Conservation (phyloP, 2,113 vertebrate genomes). For the Dicaeum eximium region DNA sequence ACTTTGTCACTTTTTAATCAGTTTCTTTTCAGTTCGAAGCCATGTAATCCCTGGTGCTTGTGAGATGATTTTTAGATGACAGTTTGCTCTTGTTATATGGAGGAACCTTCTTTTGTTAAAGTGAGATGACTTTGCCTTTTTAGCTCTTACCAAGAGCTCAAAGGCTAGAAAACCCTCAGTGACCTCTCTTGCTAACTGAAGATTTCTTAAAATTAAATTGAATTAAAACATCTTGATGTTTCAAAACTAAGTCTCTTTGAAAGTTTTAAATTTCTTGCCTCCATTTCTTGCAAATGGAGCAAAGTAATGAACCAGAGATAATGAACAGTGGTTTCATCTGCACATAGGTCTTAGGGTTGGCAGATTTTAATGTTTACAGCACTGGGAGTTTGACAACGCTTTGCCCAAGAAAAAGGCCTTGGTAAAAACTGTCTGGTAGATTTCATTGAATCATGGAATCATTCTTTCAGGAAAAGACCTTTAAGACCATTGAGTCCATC, state of each 20-base stretch:
- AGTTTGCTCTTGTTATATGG: not conserved
- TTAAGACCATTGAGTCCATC: accelerated
- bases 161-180: not conserved
- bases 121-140: accelerated
- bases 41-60: not conserved
- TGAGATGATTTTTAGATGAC: not conserved
- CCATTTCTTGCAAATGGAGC: not conserved
- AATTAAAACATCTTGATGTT: not conserved
- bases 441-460: not conserved
- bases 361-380: not conserved
- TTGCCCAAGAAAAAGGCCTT: not conserved
- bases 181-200: not conserved
- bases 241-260: not conserved
- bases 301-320: not conserved
- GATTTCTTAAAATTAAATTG: not conserved
- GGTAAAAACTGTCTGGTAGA: not conserved
- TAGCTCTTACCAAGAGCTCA: not conserved
- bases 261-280: not conserved
- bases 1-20: not conserved
- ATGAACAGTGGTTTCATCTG: not conserved
- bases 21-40: not conserved
- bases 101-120: not conserved
- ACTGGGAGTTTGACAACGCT: not conserved
- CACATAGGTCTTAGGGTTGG: accelerated
- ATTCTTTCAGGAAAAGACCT: not conserved